Conservation (phyloP, 1,140 invertebrate species). For the Magallana gigas region DNA sequence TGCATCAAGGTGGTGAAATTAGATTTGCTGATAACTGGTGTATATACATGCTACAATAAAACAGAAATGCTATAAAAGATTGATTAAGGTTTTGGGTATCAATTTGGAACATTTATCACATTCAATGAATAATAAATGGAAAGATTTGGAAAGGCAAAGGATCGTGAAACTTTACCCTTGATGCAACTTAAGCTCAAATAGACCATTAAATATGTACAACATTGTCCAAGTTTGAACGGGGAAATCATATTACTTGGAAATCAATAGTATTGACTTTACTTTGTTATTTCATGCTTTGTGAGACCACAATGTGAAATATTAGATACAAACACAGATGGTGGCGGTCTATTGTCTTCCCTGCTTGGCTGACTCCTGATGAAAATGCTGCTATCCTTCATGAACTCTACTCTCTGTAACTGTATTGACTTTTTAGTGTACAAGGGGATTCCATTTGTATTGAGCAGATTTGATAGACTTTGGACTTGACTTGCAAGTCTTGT, state of each 20-base stretch:
- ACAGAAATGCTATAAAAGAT: too few species aligned
- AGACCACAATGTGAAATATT: neutral
- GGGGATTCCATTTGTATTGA: too few species aligned
- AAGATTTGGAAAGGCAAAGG: neutral
- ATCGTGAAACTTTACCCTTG: neutral
- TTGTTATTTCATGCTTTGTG: conserved; percentile 8
- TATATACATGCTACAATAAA: too few species aligned
- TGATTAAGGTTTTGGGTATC: too few species aligned
- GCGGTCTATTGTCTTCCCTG: conserved; percentile 2
- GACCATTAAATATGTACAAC: conserved; percentile 8
- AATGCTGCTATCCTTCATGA: neutral
- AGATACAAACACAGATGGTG: conserved; percentile 1
- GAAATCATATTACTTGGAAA: neutral
- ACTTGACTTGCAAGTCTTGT: too few species aligned
- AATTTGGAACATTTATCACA: too few species aligned
- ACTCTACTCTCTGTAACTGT: neutral
- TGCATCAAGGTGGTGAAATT: too few species aligned
- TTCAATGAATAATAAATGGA: conserved; percentile 1
- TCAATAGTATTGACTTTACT: neutral
- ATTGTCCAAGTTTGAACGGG: neutral
- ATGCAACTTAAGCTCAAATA: conserved; percentile 7
- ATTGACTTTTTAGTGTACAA: neutral
- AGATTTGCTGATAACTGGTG: too few species aligned
- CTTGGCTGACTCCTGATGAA: neutral
- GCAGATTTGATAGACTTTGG: too few species aligned